Percentiles rank a stretch among this genome's conserved stretches.
These are phyloP conservation scores for Chloroclysta siterata DNA, from an alignment of 2,888 invertebrate genomes.

Conservation along the genomic window DNA sequence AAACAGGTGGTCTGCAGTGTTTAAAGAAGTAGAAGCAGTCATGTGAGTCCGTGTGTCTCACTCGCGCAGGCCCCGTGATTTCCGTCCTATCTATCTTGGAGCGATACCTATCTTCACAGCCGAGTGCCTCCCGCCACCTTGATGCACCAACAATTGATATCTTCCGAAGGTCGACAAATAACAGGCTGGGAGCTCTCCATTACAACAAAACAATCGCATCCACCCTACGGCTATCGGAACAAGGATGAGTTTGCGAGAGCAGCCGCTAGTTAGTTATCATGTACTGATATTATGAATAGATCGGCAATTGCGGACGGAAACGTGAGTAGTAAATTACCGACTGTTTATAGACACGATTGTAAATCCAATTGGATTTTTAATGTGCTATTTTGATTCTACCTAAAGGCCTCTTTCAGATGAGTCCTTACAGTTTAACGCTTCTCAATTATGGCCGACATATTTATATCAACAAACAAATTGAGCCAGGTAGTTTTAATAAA, in stretches of 20 bases:
- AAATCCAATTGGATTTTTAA: conserved; percentile 39
- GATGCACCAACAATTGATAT: conserved; percentile 76
- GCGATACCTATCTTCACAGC: conserved; percentile 69
- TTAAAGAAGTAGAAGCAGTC: conserved; percentile 8
- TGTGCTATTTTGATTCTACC: conserved; percentile 11
- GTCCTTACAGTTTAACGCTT: not conserved
- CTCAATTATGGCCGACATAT: no score
- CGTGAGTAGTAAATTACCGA: conserved; percentile 52
- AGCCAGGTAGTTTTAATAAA: no score
- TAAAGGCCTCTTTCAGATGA: conserved; percentile 4
- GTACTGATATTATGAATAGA: conserved; percentile 66
- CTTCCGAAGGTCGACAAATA: conserved; percentile 80
- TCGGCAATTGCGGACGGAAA: conserved; percentile 66
- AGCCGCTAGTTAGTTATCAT: conserved; percentile 24
- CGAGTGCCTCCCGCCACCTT: conserved; percentile 60
- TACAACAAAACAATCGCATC: conserved; percentile 17
- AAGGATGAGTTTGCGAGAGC: conserved; percentile 20
- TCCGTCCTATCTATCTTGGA: conserved; percentile 58
- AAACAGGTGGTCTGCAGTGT: not conserved
- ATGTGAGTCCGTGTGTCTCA: conserved; percentile 22
- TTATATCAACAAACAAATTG: no score
- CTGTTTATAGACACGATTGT: conserved; percentile 44
- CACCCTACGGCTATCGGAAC: conserved; percentile 3
- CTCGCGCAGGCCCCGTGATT: conserved; percentile 39
- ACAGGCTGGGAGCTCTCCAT: conserved; percentile 52